A percentile compares a stretch with the other conserved stretches of the same genome.
phyloP scores from a whole-genome alignment of 2,113 vertebrate species.

The Pollimyrus isidori region DNA sequence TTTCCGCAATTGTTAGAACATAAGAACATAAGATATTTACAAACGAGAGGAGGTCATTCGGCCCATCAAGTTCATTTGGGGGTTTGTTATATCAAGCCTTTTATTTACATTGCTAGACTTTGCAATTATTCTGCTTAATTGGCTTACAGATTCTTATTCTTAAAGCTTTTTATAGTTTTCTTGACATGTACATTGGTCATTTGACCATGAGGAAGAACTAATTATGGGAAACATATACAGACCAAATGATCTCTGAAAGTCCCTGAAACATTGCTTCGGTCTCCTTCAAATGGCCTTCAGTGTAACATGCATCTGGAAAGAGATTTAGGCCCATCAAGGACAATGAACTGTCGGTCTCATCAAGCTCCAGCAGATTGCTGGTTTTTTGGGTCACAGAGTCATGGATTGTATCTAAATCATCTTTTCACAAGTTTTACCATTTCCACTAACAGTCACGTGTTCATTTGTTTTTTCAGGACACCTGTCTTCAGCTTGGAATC shows the following conservation, averaged over 20 bases:
- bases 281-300: neutral
- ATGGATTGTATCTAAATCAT: neutral
- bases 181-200: conserved; percentile 19
- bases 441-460: neutral
- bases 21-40: too few relatives aligned
- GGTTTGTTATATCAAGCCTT: neutral
- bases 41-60: too few relatives aligned
- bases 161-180: neutral
- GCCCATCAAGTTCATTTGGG: too few relatives aligned
- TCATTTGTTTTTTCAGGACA: neutral
- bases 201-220: conserved; percentile 18
- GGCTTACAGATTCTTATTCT: neutral
- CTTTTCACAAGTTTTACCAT: neutral
- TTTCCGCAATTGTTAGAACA: neutral
- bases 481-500: neutral
- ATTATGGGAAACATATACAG: conserved; percentile 22
- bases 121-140: neutral
- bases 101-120: neutral
- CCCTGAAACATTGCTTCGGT: neutral
- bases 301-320: conserved; percentile 1
- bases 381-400: conserved; percentile 9
- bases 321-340: neutral
- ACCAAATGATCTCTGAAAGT: neutral
- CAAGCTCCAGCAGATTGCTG: neutral
- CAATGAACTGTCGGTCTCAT: neutral